Percentiles rank a stretch among this genome's conserved stretches.
These are phyloP conservation scores for Thinocorus orbignyianus DNA, from an alignment of 2,113 vertebrate species.

Conservation along the genomic window DNA sequence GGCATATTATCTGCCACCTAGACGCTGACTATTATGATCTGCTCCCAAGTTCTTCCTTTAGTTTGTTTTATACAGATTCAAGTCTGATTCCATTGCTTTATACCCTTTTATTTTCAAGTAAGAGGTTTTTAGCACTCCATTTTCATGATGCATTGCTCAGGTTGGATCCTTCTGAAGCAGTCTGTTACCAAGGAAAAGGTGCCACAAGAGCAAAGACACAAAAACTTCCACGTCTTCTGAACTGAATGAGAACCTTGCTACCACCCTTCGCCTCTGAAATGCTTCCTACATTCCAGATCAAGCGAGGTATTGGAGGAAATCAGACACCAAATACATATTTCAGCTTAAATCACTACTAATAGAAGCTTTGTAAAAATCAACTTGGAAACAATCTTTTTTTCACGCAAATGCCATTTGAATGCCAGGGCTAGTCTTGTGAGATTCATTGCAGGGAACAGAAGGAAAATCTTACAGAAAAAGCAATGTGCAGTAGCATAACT, in stretches of 20 bases:
- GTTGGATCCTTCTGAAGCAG: background rate
- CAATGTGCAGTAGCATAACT: fast-evolving
- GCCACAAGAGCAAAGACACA: background rate
- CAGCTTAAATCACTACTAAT: background rate
- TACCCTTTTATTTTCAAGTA: background rate
- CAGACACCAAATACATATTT: background rate
- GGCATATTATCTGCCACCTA: background rate
- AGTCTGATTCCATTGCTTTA: background rate
- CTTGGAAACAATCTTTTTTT: background rate
- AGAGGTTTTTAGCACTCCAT: background rate
- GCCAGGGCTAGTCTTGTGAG: background rate
- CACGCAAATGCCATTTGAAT: background rate
- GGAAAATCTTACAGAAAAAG: background rate
- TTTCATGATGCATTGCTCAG: background rate
- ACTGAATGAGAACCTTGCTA: background rate
- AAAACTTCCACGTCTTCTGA: background rate
- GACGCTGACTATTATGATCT: background rate
- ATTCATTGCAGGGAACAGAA: background rate
- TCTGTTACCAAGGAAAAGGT: background rate
- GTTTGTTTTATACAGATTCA: background rate
- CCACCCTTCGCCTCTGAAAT: background rate
- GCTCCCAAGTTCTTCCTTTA: background rate
- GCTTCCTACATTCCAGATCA: background rate
- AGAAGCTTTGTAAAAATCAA: background rate
- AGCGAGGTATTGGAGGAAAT: background rate